A percentile compares a stretch with the other conserved stretches of the same genome.
Evolutionary conservation across 2,113 vertebrate species (phyloP).

Genomic region (Osmerus mordax): DNA sequence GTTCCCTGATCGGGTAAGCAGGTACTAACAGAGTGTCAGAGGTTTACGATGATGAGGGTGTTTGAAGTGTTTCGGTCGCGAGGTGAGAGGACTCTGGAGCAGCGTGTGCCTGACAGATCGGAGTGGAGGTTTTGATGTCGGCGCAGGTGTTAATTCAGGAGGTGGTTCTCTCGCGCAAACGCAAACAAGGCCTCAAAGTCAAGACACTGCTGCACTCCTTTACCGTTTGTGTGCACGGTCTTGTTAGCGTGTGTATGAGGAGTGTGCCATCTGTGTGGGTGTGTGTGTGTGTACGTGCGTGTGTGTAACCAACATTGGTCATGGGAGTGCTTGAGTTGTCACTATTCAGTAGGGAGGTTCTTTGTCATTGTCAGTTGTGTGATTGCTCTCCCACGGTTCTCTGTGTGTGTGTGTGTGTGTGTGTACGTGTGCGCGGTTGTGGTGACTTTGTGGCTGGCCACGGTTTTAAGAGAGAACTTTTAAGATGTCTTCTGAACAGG

Average conservation of each 20-base stretch:
- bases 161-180: neutral
- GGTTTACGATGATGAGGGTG: neutral
- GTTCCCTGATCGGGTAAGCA: slow-evolving; percentile 44
- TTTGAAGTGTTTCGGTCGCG: neutral
- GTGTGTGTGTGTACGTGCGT: slow-evolving; percentile 12
- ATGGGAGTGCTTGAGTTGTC: slow-evolving; percentile 26
- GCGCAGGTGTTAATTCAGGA: neutral
- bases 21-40: slow-evolving; percentile 40
- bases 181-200: neutral
- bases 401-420: neutral
- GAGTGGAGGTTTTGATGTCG: neutral
- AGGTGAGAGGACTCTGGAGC: neutral
- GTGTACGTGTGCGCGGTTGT: slow-evolving; percentile 1
- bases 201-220: neutral
- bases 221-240: neutral
- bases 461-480: neutral
- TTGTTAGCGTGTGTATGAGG: neutral
- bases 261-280: slow-evolving; percentile 12
- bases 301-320: slow-evolving; percentile 17
- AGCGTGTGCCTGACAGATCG: neutral
- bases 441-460: slow-evolving; percentile 1
- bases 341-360: slow-evolving; percentile 20
- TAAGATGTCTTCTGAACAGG: neutral
- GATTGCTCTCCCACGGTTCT: slow-evolving; percentile 30
- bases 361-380: slow-evolving; percentile 30